Evolutionary conservation across 2,888 invertebrate genomes (phyloP).

Genomic region (Amblyjoppa proteus): DNA sequence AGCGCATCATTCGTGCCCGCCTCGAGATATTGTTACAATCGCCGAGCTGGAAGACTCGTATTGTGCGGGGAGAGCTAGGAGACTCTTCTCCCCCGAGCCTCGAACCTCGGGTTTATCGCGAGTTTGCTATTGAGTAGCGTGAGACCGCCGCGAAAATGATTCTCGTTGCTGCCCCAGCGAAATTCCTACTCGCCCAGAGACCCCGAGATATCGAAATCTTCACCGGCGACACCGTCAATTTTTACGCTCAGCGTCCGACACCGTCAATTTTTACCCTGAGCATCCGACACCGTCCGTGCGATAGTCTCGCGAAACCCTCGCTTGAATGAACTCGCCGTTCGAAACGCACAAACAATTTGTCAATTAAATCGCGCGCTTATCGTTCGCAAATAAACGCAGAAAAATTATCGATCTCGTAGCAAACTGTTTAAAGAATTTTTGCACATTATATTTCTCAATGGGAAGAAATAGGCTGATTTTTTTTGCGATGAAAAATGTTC

Average conservation of each 20-base stretch:
- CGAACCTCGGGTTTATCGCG: conserved; percentile 73
- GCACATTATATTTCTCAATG: not conserved
- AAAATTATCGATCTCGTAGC: not conserved
- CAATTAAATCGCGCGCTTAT: not conserved
- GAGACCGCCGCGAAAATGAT: conserved; percentile 79
- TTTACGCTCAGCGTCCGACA: conserved; percentile 1
- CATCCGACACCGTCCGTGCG: not conserved
- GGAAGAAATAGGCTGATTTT: no score
- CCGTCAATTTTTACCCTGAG: not conserved
- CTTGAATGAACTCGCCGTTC: conserved; percentile 7
- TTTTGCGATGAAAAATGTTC: no score
- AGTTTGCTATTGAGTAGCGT: conserved; percentile 83
- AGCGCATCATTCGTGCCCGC: conserved; percentile 68
- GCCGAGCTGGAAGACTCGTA: conserved; percentile 69
- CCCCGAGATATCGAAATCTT: conserved; percentile 22
- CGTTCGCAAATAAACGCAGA: not conserved
- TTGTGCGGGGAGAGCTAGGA: conserved; percentile 68
- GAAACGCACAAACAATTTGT: not conserved
- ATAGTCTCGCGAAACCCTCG: not conserved
- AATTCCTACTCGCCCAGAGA: conserved; percentile 75
- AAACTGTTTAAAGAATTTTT: not conserved
- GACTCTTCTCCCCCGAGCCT: conserved; percentile 37
- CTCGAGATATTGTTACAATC: conserved; percentile 83
- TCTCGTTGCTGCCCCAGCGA: conserved; percentile 78
- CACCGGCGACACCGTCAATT: conserved; percentile 4